Conservation (phyloP, 2,888 invertebrate genomes). For the Rhamphomyia laevipes region DNA sequence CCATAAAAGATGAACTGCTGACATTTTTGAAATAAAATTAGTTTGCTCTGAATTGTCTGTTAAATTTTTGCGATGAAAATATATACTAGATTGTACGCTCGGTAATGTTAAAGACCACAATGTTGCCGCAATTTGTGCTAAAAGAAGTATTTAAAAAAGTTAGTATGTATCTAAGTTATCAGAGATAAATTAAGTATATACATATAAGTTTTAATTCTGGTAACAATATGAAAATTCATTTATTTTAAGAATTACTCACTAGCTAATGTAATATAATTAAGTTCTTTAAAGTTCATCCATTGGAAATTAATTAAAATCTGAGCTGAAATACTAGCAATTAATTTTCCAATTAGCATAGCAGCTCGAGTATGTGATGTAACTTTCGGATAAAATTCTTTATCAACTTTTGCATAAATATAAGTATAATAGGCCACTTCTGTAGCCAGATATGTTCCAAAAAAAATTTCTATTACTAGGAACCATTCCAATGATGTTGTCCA, state of each 20-base stretch:
- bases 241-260: too few relatives aligned
- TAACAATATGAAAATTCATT: too few relatives aligned
- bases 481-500: conserved; percentile 61
- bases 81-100: conserved; percentile 48
- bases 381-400: conserved; percentile 53
- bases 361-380: conserved; percentile 64
- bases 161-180: too few relatives aligned
- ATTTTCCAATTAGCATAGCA: conserved; percentile 55
- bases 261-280: conserved; percentile 56
- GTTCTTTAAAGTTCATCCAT: conserved; percentile 48
- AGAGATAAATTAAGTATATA: too few relatives aligned
- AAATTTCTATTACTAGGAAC: conserved; percentile 57
- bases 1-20: conserved; percentile 39
- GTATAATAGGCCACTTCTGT: conserved; percentile 89
- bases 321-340: conserved; percentile 48
- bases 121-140: conserved; percentile 50
- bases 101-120: conserved; percentile 53
- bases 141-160: too few relatives aligned
- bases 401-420: conserved; percentile 86
- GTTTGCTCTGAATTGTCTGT: neutral
- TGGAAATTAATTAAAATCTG: conserved; percentile 52
- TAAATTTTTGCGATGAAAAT: conserved; percentile 43
- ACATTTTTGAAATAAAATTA: neutral
- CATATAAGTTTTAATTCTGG: too few relatives aligned
- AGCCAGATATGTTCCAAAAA: conserved; percentile 76